Conservation (phyloP, 2,797 vertebrate species). For the Sebastes dallii region DNA sequence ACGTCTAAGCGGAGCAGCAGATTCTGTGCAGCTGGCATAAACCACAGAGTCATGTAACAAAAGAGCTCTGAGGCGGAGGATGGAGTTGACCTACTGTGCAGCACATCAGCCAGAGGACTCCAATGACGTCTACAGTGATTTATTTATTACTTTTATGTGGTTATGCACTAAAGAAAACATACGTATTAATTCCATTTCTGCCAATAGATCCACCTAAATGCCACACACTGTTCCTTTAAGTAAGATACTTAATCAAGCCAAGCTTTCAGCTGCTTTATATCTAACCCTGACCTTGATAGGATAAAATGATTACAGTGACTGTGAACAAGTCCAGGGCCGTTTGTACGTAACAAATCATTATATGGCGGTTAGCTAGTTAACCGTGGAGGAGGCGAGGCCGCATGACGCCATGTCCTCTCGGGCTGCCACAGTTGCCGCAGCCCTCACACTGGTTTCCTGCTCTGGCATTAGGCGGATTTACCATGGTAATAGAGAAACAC, state of each 20-base stretch:
- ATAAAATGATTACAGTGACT: not conserved
- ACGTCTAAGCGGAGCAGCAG: not conserved
- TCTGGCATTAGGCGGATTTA: conserved; percentile 44
- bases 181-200: too few species aligned
- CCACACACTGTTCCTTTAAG: too few species aligned
- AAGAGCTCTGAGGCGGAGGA: not conserved
- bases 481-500: conserved; percentile 73
- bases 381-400: conserved; percentile 6
- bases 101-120: not conserved
- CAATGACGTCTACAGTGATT: not conserved
- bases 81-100: not conserved
- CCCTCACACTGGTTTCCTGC: conserved; percentile 66
- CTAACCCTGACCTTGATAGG: not conserved
- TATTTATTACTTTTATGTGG: too few species aligned
- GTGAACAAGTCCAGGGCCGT: not conserved
- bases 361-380: conserved; percentile 38
- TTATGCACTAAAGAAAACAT: too few species aligned
- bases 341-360: conserved; percentile 29
- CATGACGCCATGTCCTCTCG: conserved; percentile 53
- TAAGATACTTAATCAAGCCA: not conserved
- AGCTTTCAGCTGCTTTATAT: not conserved
- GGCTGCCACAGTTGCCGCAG: conserved; percentile 45
- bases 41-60: conserved; percentile 7
- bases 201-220: too few species aligned
- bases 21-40: conserved; percentile 5